phyloP scores from a whole-genome alignment of 2,797 vertebrate species.

The Pelochelys cantorii region DNA sequence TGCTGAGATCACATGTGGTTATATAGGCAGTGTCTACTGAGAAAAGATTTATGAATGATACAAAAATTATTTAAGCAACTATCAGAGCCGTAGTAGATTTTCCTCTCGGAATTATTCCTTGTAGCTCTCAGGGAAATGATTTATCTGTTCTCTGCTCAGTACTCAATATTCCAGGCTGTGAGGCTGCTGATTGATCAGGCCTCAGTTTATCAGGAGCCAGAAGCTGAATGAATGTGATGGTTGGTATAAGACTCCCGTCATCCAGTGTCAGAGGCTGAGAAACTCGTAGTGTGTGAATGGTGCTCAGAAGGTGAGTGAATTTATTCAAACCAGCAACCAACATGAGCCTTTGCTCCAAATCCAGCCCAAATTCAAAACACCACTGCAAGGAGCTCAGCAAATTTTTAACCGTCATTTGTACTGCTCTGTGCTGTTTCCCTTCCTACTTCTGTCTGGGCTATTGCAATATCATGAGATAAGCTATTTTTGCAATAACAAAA shows the following conservation, averaged over 20 bases:
- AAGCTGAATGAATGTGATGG: neutral
- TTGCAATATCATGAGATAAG: accelerated
- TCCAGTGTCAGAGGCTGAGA: constrained; percentile 43
- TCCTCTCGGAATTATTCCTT: neutral
- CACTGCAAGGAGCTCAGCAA: neutral
- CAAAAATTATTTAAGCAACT: neutral
- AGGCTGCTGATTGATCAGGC: neutral
- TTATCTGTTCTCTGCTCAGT: constrained; percentile 14
- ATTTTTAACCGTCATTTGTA: neutral
- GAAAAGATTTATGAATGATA: neutral
- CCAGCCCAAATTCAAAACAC: constrained; percentile 4
- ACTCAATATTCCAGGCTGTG: constrained; percentile 33
- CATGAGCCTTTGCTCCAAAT: constrained; percentile 42
- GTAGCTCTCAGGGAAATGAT: neutral
- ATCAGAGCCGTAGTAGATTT: neutral
- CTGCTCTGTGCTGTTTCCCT: neutral
- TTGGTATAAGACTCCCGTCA: neutral
- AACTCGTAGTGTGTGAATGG: neutral
- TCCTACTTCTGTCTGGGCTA: neutral
- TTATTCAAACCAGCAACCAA: constrained; percentile 17
- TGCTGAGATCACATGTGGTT: constrained; percentile 24
- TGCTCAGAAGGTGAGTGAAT: neutral
- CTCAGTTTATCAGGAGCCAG: constrained; percentile 53
- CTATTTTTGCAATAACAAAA: neutral
- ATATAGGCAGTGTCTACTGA: neutral